Conservation (phyloP, 2,797 vertebrate genomes). For the Danionella dracula region DNA sequence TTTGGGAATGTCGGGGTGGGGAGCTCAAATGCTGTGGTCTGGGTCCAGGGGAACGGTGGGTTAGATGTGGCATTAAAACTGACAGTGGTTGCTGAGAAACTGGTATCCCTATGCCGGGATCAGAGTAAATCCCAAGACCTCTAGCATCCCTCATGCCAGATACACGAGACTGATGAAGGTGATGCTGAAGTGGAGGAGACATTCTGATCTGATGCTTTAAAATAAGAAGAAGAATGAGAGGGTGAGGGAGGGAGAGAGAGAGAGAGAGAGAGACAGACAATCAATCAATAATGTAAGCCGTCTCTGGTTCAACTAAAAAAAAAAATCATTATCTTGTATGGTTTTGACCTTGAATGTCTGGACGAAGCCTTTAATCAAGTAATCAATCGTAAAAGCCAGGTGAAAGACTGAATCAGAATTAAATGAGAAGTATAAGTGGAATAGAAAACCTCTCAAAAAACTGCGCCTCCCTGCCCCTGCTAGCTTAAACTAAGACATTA, state of each 20-base stretch:
- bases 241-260: too few relatives aligned
- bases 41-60: slow-evolving; percentile 77
- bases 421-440: neutral
- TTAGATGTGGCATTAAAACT: slow-evolving; percentile 82
- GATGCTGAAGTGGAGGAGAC: slow-evolving; percentile 52
- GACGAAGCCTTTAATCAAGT: neutral
- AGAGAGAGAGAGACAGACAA: slow-evolving; percentile 22
- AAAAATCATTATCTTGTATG: neutral
- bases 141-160: slow-evolving; percentile 63
- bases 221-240: too few relatives aligned
- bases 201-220: slow-evolving; percentile 51
- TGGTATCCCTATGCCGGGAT: slow-evolving; percentile 61
- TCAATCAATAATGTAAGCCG: slow-evolving; percentile 3
- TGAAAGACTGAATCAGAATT: neutral
- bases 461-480: neutral
- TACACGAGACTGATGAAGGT: slow-evolving; percentile 60
- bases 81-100: slow-evolving; percentile 76
- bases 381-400: slow-evolving; percentile 3
- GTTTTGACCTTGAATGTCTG: neutral
- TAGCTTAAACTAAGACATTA: neutral
- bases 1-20: slow-evolving; percentile 74
- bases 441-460: slow-evolving; percentile 10
- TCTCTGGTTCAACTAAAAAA: neutral
- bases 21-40: slow-evolving; percentile 82
- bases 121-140: slow-evolving; percentile 57